Evolutionary conservation across 2,113 vertebrate genomes (phyloP).

Genomic region (Suricata suricatta): DNA sequence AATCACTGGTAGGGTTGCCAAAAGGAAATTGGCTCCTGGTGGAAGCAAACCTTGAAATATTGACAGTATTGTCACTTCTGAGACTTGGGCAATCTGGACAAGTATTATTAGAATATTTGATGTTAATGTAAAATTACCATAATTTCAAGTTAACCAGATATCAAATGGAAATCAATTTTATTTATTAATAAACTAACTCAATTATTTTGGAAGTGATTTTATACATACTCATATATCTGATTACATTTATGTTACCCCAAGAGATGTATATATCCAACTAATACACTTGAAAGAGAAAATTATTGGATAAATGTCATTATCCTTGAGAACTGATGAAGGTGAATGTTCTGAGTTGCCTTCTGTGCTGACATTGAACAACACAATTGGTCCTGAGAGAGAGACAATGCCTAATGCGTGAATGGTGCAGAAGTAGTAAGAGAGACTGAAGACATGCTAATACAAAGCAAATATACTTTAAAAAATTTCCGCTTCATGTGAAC

Average conservation of each 20-base stretch:
- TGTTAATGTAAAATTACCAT: not conserved
- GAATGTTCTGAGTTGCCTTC: not conserved
- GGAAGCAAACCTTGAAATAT: not conserved
- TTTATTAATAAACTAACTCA: slow-evolving; percentile 19
- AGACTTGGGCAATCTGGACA: not conserved
- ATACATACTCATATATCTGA: not conserved
- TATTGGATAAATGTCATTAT: slow-evolving; percentile 32
- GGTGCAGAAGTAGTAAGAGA: not conserved
- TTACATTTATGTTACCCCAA: slow-evolving; percentile 6
- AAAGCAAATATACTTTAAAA: not conserved
- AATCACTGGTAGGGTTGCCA: not conserved
- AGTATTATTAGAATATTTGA: slow-evolving; percentile 31
- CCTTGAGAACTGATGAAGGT: not conserved
- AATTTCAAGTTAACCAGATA: not conserved
- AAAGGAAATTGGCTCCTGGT: not conserved
- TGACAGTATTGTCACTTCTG: not conserved
- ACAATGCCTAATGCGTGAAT: not conserved
- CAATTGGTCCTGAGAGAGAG: not conserved
- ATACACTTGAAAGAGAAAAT: not conserved
- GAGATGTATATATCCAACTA: not conserved
- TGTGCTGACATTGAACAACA: not conserved
- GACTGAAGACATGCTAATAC: not conserved
- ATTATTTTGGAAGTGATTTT: slow-evolving; percentile 16
- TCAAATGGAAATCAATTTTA: not conserved
- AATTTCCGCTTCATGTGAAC: not conserved